Evolutionary conservation across 30 jellyfish, hydroid and myxozoan genomes (phyloP).

Genomic region (Chrysaora quinquecirrha): DNA sequence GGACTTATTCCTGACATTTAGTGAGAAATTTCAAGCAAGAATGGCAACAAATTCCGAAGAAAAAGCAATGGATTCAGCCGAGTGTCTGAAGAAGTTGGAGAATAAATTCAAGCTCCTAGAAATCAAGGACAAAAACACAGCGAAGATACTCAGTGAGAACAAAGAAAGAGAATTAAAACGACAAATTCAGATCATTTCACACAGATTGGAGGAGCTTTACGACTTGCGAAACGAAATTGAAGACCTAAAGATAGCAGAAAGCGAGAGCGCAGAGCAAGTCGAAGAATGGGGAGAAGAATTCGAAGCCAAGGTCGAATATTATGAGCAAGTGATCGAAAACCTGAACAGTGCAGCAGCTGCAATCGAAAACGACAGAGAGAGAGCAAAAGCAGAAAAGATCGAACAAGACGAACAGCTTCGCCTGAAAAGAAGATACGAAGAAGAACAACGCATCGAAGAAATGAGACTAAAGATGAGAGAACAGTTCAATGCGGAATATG

Average conservation of each 20-base stretch:
- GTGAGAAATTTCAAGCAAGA: too few species aligned
- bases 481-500: constrained; percentile 3
- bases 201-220: constrained; percentile 9
- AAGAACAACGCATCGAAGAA: constrained; percentile 19
- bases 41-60: too few species aligned
- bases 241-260: constrained; percentile 20
- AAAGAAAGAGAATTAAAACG: constrained; percentile 15
- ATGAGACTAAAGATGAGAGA: constrained; percentile 20
- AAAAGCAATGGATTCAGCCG: neutral
- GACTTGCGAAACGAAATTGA: neutral
- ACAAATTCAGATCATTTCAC: neutral
- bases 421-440: constrained; percentile 7
- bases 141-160: neutral
- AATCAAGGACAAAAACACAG: constrained; percentile 37
- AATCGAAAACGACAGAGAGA: constrained; percentile 19
- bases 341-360: neutral
- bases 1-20: too few species aligned
- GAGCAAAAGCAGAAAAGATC: constrained; percentile 6
- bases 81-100: constrained; percentile 1
- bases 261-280: constrained; percentile 25
- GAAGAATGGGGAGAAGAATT: constrained; percentile 43
- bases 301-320: constrained; percentile 7
- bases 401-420: constrained; percentile 19
- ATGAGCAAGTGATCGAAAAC: neutral
- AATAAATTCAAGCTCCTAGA: constrained; percentile 11